Evolutionary conservation across 2,113 vertebrate genomes (phyloP), one percentile per base, ranked within the genome.

Genomic region (mouse (Mus musculus)): DNA sequence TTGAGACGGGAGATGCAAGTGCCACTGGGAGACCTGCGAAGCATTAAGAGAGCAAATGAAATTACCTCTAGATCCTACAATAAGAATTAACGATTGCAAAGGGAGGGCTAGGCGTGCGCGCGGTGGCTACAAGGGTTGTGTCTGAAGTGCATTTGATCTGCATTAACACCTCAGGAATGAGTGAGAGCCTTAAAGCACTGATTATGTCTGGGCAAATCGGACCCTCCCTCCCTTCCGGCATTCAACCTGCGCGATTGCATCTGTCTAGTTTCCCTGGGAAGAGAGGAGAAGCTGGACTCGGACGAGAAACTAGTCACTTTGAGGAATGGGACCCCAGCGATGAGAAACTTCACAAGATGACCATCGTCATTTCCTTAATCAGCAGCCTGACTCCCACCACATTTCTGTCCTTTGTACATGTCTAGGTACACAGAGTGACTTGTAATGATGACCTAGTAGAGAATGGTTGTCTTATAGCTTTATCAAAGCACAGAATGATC

Each of bases 1-100:
- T 98, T 98, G 98, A 98, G 98, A 98, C 98, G 98, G 98, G 98
- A 98, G 98, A 97, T 97, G 33, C 69, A 96, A 0, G n/a, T 98
- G 98, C 98, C 98, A 98, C 96, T 98, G 73, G 99, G 98, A 99
- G 97, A 98, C 98, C 97, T 93, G 97, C 97, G 98, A 98, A 69
- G 98, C 98, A 99, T 99, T 99, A 99, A 98, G 98, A 99, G 96
- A 98, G 98, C 98, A 99, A 99, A 99, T 98, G 98, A 98, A 98
- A 98, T 98, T 98, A 99, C 98, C 98, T 98, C 97, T 96, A 98
- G 98, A 98, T 98, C 98, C 98, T 98, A 98, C 97, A 98, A 98
- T 98, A 98, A 98, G 98, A 98, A 99, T 98, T 99, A 99, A 98
- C 90, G 96, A 99, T 98, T 98, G 97, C 97, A 96, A 98, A 91